These are phyloP conservation scores for Poecilus cupreus DNA, from an alignment of 2,888 invertebrate species.

Conservation along the genomic window DNA sequence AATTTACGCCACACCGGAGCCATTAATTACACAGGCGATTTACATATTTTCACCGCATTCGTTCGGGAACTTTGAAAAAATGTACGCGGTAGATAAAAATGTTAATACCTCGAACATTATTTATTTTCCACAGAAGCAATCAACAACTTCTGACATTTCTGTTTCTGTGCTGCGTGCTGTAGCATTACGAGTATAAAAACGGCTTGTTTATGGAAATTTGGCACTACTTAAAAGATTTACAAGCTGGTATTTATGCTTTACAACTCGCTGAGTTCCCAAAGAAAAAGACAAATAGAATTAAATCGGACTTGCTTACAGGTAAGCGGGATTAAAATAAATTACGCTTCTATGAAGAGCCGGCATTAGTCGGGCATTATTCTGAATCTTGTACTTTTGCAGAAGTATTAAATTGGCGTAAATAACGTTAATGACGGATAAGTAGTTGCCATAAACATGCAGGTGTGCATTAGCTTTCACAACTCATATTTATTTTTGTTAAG, in stretches of 20 bases:
- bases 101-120: constrained; percentile 46
- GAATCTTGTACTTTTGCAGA: neutral
- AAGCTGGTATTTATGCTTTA: constrained; percentile 20
- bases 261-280: neutral
- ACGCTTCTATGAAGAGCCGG: neutral
- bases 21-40: constrained; percentile 47
- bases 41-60: constrained; percentile 53
- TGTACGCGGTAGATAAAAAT: constrained; percentile 43
- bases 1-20: constrained; percentile 43
- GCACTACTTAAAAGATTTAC: constrained; percentile 35
- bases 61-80: constrained; percentile 31
- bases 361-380: neutral
- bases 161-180: neutral
- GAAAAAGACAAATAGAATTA: constrained; percentile 27
- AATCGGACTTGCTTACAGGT: neutral
- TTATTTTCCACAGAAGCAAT: constrained; percentile 31
- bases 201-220: constrained; percentile 36
- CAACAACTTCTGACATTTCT: constrained; percentile 19
- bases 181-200: too few species aligned
- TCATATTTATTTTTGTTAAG: neutral
- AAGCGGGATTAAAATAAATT: constrained; percentile 20
- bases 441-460: neutral
- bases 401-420: neutral
- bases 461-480: neutral
- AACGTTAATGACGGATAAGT: neutral